Base-by-base conservation (phyloP, 2,113 vertebrate genomes). In the Mixornis gularis region DNA sequence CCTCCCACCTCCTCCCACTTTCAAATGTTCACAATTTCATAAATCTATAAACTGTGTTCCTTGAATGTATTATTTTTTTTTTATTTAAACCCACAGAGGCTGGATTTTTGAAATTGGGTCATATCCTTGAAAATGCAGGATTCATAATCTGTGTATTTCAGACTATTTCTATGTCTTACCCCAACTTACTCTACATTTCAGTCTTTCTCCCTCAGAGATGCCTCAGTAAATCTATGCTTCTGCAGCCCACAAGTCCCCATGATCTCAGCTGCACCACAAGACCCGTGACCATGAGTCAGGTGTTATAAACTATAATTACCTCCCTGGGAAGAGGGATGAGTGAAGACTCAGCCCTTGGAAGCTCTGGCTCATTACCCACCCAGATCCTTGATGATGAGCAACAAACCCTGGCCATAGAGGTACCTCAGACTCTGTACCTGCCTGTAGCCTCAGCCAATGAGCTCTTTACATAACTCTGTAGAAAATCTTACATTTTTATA, bases 341-440 rank as follows among this genome's bases (percentile, higher is more conserved):
- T 16, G 58, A 52, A 64, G 18, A 25, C 14, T 48, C 22, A 90
- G 68, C 25, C 52, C 17, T 53, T 80, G 51, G 26, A 58, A 58
- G 36, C n/a, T 55, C 18, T 26, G 7, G 7, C 34, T 63, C 26
- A 36, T 51, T 12, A 1, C 24, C 10, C 41, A 71, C 12, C 26
- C 41, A 51, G 34, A 9, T 63, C 40, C 70, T 72, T 0, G 0
- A 21, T 16, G 17, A 12, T 27, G 62, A 79, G 62, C 18, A 81
- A 40, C 1, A 2, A 74, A 14, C 29, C 25, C n/a, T 32, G 76
- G 27, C 9, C 26, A 15, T 3, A 60, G 56, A 63, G 30, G 17
- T 7, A n/a, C 24, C 51, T 56, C 2, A 1, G 44, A 13, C 24
- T 44, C 51, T 32, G 8, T 10, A 40, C 24, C 8, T 3, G 2